Conservation (phyloP, 2,888 invertebrate genomes). For the Dexiosoma caninum region DNA sequence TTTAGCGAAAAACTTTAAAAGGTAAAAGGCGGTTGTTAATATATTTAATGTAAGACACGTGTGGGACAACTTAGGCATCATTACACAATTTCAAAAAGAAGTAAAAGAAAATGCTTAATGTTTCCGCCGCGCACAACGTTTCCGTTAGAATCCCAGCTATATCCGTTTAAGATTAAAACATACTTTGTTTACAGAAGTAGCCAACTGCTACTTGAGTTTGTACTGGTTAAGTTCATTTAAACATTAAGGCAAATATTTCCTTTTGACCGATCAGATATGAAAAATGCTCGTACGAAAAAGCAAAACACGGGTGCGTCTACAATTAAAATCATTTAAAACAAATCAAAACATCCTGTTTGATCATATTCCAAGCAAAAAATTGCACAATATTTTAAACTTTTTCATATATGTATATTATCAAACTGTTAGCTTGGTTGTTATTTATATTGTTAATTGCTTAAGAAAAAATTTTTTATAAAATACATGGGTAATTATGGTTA, state of each 20-base stretch:
- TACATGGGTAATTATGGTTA: conserved; percentile 69
- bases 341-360: conserved; percentile 40
- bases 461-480: not conserved
- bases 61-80: conserved; percentile 50
- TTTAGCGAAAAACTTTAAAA: not conserved
- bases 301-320: conserved; percentile 38
- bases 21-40: conserved; percentile 27
- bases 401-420: not conserved
- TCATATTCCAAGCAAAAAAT: conserved; percentile 24
- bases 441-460: conserved; percentile 49
- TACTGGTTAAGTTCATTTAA: conserved; percentile 50
- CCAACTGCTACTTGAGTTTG: conserved; percentile 4
- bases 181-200: conserved; percentile 38
- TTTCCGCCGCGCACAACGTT: conserved; percentile 75
- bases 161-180: conserved; percentile 60
- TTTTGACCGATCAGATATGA: conserved; percentile 8
- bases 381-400: conserved; percentile 17
- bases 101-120: conserved; percentile 68
- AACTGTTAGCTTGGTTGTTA: conserved; percentile 50
- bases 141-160: conserved; percentile 66
- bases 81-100: conserved; percentile 58
- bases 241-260: conserved; percentile 50
- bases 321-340: conserved; percentile 17
- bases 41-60: conserved; percentile 56
- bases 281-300: not conserved